A percentile compares a stretch with the other conserved stretches of the same genome.
Evolutionary conservation across 2,113 vertebrate species (phyloP).

Genomic region (Garra rufa): DNA sequence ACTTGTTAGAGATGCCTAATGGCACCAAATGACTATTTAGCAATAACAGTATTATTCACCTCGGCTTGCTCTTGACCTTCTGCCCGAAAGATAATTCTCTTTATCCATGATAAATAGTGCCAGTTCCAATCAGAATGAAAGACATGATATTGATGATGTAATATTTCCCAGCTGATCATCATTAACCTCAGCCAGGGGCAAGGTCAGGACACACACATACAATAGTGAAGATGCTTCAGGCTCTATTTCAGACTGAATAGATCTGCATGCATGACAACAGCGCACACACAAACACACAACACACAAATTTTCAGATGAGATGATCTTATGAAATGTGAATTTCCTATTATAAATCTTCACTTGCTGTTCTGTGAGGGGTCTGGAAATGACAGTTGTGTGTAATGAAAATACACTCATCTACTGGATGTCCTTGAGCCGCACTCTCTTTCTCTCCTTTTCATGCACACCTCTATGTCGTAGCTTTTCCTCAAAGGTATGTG

Average conservation of each 20-base stretch:
- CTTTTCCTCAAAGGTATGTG: constrained; percentile 9
- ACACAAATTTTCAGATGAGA: background rate
- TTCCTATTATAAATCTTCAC: constrained; percentile 20
- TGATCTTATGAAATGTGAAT: background rate
- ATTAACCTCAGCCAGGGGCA: constrained; percentile 46
- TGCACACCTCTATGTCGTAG: background rate
- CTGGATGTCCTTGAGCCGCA: background rate
- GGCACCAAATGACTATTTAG: background rate
- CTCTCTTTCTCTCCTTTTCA: background rate
- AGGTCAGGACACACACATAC: constrained; percentile 46
- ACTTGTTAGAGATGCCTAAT: background rate
- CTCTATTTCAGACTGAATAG: constrained; percentile 9
- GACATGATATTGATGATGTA: constrained; percentile 47
- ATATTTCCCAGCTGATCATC: constrained; percentile 53
- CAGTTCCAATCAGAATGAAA: constrained; percentile 32
- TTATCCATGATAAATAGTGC: background rate
- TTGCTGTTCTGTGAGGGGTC: constrained; percentile 3
- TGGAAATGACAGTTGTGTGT: background rate
- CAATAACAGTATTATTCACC: background rate
- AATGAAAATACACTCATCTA: constrained; percentile 22
- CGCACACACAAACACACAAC: background rate
- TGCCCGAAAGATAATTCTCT: constrained; percentile 2
- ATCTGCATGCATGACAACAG: constrained; percentile 17
- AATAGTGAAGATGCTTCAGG: constrained; percentile 25
- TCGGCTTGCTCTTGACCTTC: background rate